Percentiles rank a stretch among this genome's conserved stretches.
These are phyloP conservation scores for Microcebus ravelobensis DNA, from an alignment of 2,113 vertebrate genomes.

Conservation along the genomic window DNA sequence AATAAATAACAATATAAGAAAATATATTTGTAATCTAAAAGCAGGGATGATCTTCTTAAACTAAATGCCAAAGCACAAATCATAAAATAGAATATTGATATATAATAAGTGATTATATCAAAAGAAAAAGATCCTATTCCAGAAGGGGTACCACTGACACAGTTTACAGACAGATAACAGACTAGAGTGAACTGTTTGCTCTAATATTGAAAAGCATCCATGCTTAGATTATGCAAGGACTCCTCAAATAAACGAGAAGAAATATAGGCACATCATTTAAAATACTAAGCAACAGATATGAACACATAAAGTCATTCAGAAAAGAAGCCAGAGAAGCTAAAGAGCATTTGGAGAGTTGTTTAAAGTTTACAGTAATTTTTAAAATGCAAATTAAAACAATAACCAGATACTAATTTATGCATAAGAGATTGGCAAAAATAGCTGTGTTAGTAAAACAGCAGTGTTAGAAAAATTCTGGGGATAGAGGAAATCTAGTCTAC, in stretches of 20 bases:
- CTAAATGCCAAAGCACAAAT: neutral
- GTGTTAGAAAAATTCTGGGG: neutral
- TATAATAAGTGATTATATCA: neutral
- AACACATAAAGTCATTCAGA: neutral
- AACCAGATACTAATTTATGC: neutral
- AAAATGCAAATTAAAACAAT: neutral
- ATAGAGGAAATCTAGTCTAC: neutral
- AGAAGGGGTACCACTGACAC: neutral
- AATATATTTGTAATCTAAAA: neutral
- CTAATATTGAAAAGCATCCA: neutral
- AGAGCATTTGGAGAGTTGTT: neutral
- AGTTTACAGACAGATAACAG: neutral
- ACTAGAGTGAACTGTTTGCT: neutral
- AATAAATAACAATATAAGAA: neutral
- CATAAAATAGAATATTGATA: neutral
- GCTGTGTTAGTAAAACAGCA: neutral
- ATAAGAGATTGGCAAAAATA: neutral
- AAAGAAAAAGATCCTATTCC: neutral
- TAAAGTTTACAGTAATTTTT: neutral
- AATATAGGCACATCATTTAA: neutral
- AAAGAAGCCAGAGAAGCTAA: neutral
- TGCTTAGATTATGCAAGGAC: neutral
- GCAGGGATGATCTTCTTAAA: neutral
- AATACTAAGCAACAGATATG: neutral
- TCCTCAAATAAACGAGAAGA: neutral